Evolutionary conservation across 2,113 vertebrate species (phyloP).

Genomic region (Pycnonotus jocosus): DNA sequence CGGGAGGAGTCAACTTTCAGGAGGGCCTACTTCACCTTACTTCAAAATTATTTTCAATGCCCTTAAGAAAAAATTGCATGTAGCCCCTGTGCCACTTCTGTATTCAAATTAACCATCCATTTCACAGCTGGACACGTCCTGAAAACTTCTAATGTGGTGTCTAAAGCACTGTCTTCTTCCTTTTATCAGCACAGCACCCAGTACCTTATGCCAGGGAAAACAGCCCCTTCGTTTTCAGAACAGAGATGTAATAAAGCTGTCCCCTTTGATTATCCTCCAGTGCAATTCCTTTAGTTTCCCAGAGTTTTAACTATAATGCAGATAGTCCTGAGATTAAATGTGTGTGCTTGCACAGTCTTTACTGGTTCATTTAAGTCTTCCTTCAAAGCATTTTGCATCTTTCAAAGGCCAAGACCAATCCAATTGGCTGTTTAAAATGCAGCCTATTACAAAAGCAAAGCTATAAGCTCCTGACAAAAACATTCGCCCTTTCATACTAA

Average conservation of each 20-base stretch:
- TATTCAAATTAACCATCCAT: background rate
- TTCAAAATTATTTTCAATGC: background rate
- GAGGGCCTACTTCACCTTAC: background rate
- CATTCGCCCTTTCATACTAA: slow-evolving; percentile 57
- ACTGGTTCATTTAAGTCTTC: slow-evolving; percentile 50
- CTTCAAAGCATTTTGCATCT: slow-evolving; percentile 58
- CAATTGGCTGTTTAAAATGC: slow-evolving; percentile 55
- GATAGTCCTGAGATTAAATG: slow-evolving; percentile 40
- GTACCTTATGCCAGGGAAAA: background rate
- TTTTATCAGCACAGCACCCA: slow-evolving; percentile 8
- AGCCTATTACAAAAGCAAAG: slow-evolving; percentile 54
- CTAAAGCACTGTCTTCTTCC: background rate
- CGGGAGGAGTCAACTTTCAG: background rate
- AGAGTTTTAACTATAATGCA: slow-evolving; percentile 27
- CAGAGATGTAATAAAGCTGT: slow-evolving; percentile 2
- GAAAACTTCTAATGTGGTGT: background rate
- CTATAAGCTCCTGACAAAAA: slow-evolving; percentile 63
- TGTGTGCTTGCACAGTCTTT: slow-evolving; percentile 25
- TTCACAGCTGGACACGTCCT: background rate
- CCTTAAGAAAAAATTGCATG: background rate
- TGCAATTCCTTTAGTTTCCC: slow-evolving; percentile 19
- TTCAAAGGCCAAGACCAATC: slow-evolving; percentile 46
- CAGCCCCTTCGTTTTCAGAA: background rate
- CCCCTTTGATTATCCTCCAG: slow-evolving; percentile 38
- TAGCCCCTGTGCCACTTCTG: background rate